Conservation (phyloP, 2,113 vertebrate genomes). For the Plectropomus leopardus region DNA sequence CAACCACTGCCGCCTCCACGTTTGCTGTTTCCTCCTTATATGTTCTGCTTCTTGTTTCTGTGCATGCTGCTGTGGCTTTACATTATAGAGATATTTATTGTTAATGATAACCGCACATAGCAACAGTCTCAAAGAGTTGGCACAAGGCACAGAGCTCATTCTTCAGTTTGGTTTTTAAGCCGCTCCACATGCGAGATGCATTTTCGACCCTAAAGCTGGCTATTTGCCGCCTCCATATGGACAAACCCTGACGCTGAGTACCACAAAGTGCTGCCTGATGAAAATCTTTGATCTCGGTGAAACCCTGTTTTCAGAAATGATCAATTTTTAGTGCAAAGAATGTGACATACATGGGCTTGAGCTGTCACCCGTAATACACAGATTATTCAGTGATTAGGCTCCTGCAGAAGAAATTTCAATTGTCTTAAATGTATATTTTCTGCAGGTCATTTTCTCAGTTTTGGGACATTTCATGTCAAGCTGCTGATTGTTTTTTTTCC, state of each 20-base stretch:
- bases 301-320: not conserved
- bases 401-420: not conserved
- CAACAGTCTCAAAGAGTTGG: slow-evolving; percentile 25
- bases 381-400: not conserved
- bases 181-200: slow-evolving; percentile 52
- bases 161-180: slow-evolving; percentile 52
- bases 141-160: slow-evolving; percentile 37
- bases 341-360: not conserved
- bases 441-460: no score
- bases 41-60: not conserved
- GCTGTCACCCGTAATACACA: not conserved
- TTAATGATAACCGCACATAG: slow-evolving; percentile 21
- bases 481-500: no score
- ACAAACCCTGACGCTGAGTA: slow-evolving; percentile 32
- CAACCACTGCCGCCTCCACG: not conserved
- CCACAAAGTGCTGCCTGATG: not conserved
- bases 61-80: not conserved
- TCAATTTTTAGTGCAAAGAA: not conserved
- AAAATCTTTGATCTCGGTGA: slow-evolving; percentile 32
- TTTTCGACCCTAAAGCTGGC: slow-evolving; percentile 58
- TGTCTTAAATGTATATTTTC: not conserved
- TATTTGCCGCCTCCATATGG: slow-evolving; percentile 53
- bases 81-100: not conserved
- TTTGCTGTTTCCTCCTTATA: not conserved
- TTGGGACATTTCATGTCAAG: no score